phyloP scores from a whole-genome alignment of 2,888 invertebrate species.

The Lumbricus terrestris region DNA sequence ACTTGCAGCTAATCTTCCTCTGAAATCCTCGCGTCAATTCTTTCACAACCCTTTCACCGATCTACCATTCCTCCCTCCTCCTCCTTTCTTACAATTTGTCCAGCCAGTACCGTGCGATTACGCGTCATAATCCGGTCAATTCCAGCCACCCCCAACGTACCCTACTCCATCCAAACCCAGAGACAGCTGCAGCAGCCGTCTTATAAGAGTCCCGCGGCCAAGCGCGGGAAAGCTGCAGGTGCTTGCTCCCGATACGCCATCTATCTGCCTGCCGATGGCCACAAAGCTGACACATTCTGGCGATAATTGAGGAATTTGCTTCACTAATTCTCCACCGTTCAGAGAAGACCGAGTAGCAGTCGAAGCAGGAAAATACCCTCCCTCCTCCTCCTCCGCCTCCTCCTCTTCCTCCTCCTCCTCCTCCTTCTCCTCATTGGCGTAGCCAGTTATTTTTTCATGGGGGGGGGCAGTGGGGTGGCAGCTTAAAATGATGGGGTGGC shows the following conservation, averaged over 20 bases:
- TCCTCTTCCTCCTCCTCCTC: no score
- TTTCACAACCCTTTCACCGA: background rate
- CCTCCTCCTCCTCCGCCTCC: background rate
- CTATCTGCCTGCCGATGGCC: background rate
- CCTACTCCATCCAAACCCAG: no score
- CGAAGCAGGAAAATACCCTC: background rate
- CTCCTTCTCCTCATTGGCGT: no score
- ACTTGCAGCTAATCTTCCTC: background rate
- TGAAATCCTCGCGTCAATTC: constrained; percentile 3
- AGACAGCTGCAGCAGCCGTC: no score
- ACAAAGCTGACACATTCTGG: background rate
- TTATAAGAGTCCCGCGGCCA: background rate
- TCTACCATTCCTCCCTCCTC: background rate
- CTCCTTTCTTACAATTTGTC: background rate
- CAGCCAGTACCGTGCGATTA: background rate
- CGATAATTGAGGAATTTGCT: constrained; percentile 3
- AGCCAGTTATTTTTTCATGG: no score
- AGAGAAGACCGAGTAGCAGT: background rate
- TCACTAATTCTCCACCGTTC: constrained; percentile 3
- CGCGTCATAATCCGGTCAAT: background rate
- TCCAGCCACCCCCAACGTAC: background rate
- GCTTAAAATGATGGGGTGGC: no score
- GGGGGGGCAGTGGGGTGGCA: no score
- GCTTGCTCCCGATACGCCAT: background rate
- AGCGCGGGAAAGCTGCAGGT: constrained; percentile 3